Evolutionary conservation across 2,888 invertebrate genomes (phyloP), one percentile per base, ranked within the genome.

Genomic region (Limnephilus auricula): DNA sequence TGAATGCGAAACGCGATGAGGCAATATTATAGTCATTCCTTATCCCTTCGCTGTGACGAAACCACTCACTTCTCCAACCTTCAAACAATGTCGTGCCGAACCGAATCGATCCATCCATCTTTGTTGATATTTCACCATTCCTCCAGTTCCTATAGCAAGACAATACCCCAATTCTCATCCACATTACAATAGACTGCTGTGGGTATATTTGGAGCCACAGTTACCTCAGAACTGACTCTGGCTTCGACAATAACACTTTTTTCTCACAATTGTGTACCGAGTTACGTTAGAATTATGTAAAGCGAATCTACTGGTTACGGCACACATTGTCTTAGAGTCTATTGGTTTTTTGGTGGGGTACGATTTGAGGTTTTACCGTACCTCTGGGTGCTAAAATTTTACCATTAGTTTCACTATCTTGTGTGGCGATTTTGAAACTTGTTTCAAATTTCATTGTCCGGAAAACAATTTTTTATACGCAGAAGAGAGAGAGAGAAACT

Each of bases 221-320:
- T 82, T 82, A 32, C 82, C 34, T 82, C 82, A 82, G 82, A 32
- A 18, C 82, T 31, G 32, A 34, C 80, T 82, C 32, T 31, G 82
- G 82, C 82, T 65, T 65, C 65, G 82, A 37, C 82, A 37, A 82
- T 82, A 34, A 82, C 82, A 37, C 34, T 18, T 82, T 82, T 82
- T 82, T 82, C 82, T 82, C 82, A 82, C 82, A 82, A 82, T 82
- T 82, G 82, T 82, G 82, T 25, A 25, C 82, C 82, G 82, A 15
- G 82, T 82, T 82, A 82, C 82, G 82, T 82, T 82, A 32, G 34
- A 82, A 34, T 82, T 82, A 82, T 82, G 82, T 82, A 82, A 34
- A 82, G 82, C 34, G 82, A 82, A 25, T 82, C 82, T 82, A 82
- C 34, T 82, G 34, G 82, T 82, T 82, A 82, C 82, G 82, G 82